A percentile compares a stretch with the other conserved stretches of the same genome.
Evolutionary conservation across 2,888 invertebrate species (phyloP).

Genomic region (Leucozona laternaria): DNA sequence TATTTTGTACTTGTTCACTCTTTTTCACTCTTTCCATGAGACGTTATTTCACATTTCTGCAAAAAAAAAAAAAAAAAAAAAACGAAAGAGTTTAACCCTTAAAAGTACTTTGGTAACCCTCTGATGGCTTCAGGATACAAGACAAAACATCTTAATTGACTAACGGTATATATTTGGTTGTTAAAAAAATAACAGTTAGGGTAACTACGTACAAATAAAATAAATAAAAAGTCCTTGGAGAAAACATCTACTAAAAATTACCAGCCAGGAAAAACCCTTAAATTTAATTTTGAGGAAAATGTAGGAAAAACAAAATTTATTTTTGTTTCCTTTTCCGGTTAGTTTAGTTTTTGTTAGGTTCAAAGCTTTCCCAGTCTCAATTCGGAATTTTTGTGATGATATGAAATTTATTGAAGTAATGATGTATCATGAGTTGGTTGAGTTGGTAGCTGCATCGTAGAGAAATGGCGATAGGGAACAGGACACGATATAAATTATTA

Average conservation of each 20-base stretch:
- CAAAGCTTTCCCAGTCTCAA: not conserved
- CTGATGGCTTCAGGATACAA: conserved; percentile 20
- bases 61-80: not conserved
- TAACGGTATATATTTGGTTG: conserved; percentile 54
- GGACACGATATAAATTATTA: not conserved
- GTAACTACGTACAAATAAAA: not conserved
- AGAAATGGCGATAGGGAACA: not conserved
- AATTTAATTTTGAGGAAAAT: not conserved
- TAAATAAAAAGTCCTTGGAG: not conserved
- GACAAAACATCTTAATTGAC: conserved; percentile 63
- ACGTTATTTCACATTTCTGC: conserved; percentile 20
- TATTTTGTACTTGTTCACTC: not conserved
- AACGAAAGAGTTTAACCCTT: conserved; percentile 35
- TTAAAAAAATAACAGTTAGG: conserved; percentile 7
- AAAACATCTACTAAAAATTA: not conserved
- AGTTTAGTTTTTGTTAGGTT: not conserved
- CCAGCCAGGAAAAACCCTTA: not conserved
- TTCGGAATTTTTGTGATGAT: not conserved
- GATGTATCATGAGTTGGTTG: not conserved
- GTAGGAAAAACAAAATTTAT: not conserved
- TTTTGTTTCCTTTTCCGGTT: conserved; percentile 13
- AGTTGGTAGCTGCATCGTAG: not conserved
- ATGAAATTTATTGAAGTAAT: conserved; percentile 9
- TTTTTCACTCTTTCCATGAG: conserved; percentile 12
- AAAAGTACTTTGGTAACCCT: conserved; percentile 41